These are phyloP conservation scores for Philereme transversata DNA, from an alignment of 2,888 invertebrate genomes.

Conservation along the genomic window DNA sequence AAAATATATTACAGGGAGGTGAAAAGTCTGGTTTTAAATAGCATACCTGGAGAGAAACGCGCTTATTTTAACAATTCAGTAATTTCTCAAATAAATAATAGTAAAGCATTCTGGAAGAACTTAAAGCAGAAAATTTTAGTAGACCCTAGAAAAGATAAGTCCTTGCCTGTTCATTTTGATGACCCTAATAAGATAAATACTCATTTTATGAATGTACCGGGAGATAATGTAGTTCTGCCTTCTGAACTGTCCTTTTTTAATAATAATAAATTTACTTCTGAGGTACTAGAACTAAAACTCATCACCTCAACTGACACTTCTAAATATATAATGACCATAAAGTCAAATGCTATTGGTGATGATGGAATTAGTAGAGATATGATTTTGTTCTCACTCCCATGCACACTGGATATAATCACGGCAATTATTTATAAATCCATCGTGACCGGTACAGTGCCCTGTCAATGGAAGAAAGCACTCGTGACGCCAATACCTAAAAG, in stretches of 20 bases:
- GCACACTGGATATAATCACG: not conserved
- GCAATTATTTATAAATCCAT: not conserved
- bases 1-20: not conserved
- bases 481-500: no score
- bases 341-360: constrained; percentile 2
- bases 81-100: not conserved
- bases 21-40: not conserved
- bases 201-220: not conserved
- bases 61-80: not conserved
- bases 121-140: no score
- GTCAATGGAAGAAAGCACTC: not conserved
- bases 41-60: not conserved
- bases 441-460: not conserved
- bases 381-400: no score
- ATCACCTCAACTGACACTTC: not conserved
- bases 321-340: not conserved
- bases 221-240: not conserved
- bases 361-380: not conserved
- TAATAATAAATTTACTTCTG: not conserved
- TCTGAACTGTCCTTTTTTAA: not conserved
- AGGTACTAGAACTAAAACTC: not conserved
- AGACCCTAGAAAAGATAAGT: constrained; percentile 1
- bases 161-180: not conserved
- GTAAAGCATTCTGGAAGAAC: not conserved
- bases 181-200: not conserved